phyloP scores from a whole-genome alignment of 2,888 invertebrate genomes.

The Gryllus longicercus region DNA sequence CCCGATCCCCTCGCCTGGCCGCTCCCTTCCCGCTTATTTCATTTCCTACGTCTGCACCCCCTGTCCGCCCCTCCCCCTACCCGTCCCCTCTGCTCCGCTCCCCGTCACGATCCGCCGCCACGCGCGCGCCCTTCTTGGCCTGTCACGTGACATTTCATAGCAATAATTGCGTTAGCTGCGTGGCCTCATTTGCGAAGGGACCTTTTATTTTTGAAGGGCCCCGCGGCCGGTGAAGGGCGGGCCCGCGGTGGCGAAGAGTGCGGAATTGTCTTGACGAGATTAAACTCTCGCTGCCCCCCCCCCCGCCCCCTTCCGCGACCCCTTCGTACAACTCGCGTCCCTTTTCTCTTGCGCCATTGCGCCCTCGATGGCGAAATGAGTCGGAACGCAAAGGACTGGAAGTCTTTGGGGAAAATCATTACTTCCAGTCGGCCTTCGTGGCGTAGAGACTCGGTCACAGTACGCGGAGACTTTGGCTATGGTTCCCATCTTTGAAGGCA shows the following conservation, averaged over 20 bases:
- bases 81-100: not conserved
- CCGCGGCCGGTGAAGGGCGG: not conserved
- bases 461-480: too few species aligned
- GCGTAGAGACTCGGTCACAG: too few species aligned
- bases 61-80: not conserved
- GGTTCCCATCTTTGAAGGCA: too few species aligned
- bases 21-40: too few species aligned
- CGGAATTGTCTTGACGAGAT: constrained; percentile 2
- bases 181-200: constrained; percentile 8
- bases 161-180: constrained; percentile 9
- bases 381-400: not conserved
- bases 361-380: not conserved
- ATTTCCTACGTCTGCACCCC: not conserved
- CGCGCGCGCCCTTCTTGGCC: not conserved
- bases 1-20: too few species aligned
- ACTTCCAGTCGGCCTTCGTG: too few species aligned
- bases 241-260: not conserved
- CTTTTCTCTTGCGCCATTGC: too few species aligned
- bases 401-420: too few species aligned
- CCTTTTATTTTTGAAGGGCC: not conserved
- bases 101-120: not conserved
- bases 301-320: too few species aligned
- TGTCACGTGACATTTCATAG: constrained; percentile 17
- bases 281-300: not conserved
- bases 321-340: too few species aligned